Conservation (phyloP, 2,888 invertebrate species). For the Apamea anceps region DNA sequence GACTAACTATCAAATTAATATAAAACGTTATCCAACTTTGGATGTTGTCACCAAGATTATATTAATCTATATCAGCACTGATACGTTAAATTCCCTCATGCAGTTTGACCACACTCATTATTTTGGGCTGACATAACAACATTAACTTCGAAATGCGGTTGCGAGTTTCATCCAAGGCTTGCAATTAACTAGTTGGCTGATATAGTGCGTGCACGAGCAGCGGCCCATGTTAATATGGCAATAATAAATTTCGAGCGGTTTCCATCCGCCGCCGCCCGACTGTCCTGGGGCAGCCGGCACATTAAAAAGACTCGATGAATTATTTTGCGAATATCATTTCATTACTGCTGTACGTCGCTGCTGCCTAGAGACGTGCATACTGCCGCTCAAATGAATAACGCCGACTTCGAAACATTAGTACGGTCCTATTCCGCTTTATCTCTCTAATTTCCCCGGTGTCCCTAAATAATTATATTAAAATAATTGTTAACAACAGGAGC, state of each 20-base stretch:
- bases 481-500: constrained; percentile 79
- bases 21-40: constrained; percentile 14
- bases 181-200: constrained; percentile 88
- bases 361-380: constrained; percentile 59
- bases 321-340: constrained; percentile 79
- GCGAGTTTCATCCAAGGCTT: constrained; percentile 86
- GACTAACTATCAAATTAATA: constrained; percentile 35
- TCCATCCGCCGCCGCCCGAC: constrained; percentile 75
- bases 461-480: constrained; percentile 83
- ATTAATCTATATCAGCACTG: constrained; percentile 26
- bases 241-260: constrained; percentile 87
- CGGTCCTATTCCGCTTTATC: constrained; percentile 68
- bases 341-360: constrained; percentile 62
- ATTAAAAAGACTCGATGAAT: constrained; percentile 82
- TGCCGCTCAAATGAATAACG: constrained; percentile 71
- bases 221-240: constrained; percentile 85
- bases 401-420: constrained; percentile 68
- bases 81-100: constrained; percentile 67
- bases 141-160: constrained; percentile 87
- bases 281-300: constrained; percentile 72
- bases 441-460: constrained; percentile 79
- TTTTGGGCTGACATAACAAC: constrained; percentile 83
- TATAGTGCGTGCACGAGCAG: constrained; percentile 81
- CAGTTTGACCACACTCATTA: constrained; percentile 81
- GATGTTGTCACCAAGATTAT: constrained; percentile 40